A percentile compares a stretch with the other conserved stretches of the same genome.
These are phyloP conservation scores for Gryllus longicercus DNA, from an alignment of 2,888 invertebrate species.

Conservation along the genomic window DNA sequence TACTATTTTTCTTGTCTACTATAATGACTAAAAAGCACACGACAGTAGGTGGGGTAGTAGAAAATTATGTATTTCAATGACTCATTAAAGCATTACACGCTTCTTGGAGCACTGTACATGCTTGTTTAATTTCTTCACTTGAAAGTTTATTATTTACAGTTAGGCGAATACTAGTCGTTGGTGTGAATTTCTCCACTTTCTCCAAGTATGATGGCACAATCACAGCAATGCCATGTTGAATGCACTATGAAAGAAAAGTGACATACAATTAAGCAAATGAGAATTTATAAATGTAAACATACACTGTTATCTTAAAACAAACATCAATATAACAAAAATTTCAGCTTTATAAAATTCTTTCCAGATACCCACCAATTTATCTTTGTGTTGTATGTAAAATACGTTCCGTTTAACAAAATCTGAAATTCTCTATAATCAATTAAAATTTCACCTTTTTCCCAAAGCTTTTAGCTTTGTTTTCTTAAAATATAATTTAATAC, in stretches of 20 bases:
- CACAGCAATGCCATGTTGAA: conserved; percentile 65
- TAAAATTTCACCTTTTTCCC: too few relatives aligned
- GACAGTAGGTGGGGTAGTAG: too few relatives aligned
- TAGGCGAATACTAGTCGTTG: conserved; percentile 70
- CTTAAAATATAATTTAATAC: too few relatives aligned
- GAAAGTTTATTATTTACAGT: conserved; percentile 64
- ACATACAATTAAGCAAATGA: background rate
- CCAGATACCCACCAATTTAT: background rate
- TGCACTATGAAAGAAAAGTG: conserved; percentile 50
- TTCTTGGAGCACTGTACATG: conserved; percentile 47
- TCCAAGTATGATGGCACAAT: conserved; percentile 67
- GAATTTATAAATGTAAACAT: background rate
- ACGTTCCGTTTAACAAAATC: too few relatives aligned
- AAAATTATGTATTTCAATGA: background rate
- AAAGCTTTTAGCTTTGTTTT: too few relatives aligned
- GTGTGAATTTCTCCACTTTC: conserved; percentile 60
- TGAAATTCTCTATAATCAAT: too few relatives aligned
- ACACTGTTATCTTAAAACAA: background rate
- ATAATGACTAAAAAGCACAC: too few relatives aligned
- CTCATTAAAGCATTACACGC: conserved; percentile 39
- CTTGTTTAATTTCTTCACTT: conserved; percentile 57
- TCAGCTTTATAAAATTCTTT: too few relatives aligned
- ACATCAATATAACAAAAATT: background rate
- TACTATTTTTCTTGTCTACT: too few relatives aligned
- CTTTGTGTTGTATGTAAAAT: background rate